Percentiles rank a stretch among this genome's conserved stretches.
These are phyloP conservation scores for Yponomeuta sedellus DNA, from an alignment of 2,888 invertebrate genomes.

Conservation along the genomic window DNA sequence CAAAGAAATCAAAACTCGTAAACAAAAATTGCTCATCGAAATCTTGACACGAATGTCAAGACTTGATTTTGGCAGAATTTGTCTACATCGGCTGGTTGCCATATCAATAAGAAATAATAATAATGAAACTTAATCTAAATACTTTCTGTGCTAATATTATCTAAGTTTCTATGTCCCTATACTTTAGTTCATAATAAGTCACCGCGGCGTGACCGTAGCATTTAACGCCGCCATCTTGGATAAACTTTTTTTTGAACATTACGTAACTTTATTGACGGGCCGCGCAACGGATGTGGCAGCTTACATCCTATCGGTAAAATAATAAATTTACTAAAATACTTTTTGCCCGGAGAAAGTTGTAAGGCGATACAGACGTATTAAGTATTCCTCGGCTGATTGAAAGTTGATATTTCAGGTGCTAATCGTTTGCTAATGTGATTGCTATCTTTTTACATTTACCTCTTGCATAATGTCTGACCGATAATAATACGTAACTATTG, in stretches of 20 bases:
- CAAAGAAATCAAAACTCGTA: no score
- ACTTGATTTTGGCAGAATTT: no score
- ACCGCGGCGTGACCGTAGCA: background rate
- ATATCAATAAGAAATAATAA: no score
- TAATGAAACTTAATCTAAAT: no score
- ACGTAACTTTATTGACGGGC: background rate
- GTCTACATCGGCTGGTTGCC: no score
- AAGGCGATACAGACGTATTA: background rate
- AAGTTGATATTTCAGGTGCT: background rate
- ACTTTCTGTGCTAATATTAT: no score
- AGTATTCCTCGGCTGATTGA: background rate
- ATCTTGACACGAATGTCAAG: no score
- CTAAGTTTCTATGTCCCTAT: background rate
- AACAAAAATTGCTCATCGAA: no score
- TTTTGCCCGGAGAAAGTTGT: conserved; percentile 6
- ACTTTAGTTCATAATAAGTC: background rate
- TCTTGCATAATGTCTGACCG: background rate
- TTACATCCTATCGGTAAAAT: background rate
- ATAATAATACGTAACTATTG: background rate
- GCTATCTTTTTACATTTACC: background rate
- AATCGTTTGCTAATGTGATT: background rate
- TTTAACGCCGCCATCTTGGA: background rate
- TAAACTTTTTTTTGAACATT: background rate
- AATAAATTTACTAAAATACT: background rate
- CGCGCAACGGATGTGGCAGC: background rate